Evolutionary conservation across 2,797 vertebrate species (phyloP).

Genomic region (Kryptopterus vitreolus): DNA sequence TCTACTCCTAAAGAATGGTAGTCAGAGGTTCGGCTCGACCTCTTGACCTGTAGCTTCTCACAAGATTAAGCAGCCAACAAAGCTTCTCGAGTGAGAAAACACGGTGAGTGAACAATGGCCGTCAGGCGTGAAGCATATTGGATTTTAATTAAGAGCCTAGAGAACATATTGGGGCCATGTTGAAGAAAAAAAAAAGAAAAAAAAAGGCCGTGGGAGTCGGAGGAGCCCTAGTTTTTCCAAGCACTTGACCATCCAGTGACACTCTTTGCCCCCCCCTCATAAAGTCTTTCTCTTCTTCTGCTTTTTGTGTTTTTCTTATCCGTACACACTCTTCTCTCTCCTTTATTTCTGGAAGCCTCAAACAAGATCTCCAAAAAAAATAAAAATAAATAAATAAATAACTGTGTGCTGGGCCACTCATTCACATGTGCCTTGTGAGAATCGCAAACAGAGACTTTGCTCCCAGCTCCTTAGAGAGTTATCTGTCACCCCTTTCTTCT

Average conservation of each 20-base stretch:
- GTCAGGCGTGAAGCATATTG: conserved; percentile 79
- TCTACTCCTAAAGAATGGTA: conserved; percentile 48
- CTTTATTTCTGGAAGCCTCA: conserved; percentile 39
- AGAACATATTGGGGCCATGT: conserved; percentile 69
- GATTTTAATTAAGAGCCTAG: conserved; percentile 80
- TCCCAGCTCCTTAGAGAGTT: conserved; percentile 62
- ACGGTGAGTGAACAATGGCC: conserved; percentile 75
- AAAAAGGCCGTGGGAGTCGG: conserved; percentile 67
- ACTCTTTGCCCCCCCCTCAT: conserved; percentile 26
- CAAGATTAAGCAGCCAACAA: conserved; percentile 78
- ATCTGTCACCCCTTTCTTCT: conserved; percentile 54
- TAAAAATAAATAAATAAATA: not conserved
- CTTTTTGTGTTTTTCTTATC: conserved; percentile 21
- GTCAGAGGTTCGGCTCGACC: conserved; percentile 72
- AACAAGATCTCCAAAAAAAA: conserved; percentile 10
- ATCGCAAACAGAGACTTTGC: conserved; percentile 62
- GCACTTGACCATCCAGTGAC: conserved; percentile 54
- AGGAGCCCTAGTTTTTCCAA: conserved; percentile 62
- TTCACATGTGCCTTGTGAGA: conserved; percentile 66
- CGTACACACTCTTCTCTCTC: conserved; percentile 23
- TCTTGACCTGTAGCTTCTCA: conserved; percentile 75
- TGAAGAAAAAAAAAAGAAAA: conserved; percentile 65
- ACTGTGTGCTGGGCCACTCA: conserved; percentile 24
- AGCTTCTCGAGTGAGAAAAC: conserved; percentile 78
- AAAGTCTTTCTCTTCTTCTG: conserved; percentile 40